Base-by-base conservation (phyloP, 2,888 invertebrate genomes). In the Drosophila anceps region DNA sequence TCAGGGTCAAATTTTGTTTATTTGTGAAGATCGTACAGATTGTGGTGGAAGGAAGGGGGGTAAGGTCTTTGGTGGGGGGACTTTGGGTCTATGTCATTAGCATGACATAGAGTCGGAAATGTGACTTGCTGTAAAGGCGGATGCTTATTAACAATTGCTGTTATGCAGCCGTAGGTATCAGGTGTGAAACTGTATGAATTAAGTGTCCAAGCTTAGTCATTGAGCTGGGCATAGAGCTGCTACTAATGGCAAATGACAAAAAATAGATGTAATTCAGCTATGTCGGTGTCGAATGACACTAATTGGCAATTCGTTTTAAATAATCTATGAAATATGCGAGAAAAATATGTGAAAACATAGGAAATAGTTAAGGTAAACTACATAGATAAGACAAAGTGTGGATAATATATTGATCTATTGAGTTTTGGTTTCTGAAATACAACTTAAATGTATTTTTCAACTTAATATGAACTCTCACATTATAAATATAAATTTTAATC, bases 21-120 rank as follows among this genome's bases (percentile, higher is more conserved):
- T 39, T 43, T 41, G 79, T 58, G 54, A 66, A 79, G 77, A 58
- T 80, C 67, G 64, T 62, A 62, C 9, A 10, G 70, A 24, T 63
- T n/a, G 15, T 10, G 13, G 41, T 31, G 27, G 13, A 41, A 24
- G 24, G 43, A 35, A n/a, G 48, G 13, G 33, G 3, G 54, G 24
- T 24, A 24, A 41, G 41, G 12, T 41, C 24, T 18, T 39, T 39
- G 39, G 39, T 39, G 39, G 43, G 43, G 37, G 37, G 12, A 20
- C 6, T 12, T 33, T 18, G 29, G 59, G 15, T 44, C n/a, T 33
- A 39, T 69, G 76, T 84, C 88, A 84, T 87, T 87, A 78, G 75
- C 75, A 73, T 81, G 67, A 73, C 61, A 77, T 39, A 53, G 64
- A 62, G 59, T 69, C 13, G 68, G 65, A 78, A 75, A 70, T 53